phyloP scores from a whole-genome alignment of 2,113 vertebrate genomes.

The Phylloscopus trochilus region DNA sequence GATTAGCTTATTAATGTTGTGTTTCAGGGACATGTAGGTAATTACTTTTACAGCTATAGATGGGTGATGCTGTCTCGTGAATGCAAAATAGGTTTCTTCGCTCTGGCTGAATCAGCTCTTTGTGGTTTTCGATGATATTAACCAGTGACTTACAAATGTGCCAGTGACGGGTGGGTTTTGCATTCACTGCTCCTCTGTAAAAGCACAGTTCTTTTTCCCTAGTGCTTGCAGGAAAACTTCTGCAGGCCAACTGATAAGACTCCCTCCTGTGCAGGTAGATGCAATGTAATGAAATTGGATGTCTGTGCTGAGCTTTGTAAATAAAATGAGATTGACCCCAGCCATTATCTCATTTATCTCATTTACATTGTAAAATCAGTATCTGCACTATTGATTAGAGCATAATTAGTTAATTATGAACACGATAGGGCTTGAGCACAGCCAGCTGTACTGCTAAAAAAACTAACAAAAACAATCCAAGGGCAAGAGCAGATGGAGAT shows the following conservation, averaged over 20 bases:
- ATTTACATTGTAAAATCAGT: constrained; percentile 84
- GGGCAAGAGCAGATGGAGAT: constrained; percentile 71
- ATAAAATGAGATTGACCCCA: constrained; percentile 78
- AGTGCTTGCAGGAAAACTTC: constrained; percentile 37
- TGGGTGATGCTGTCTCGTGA: constrained; percentile 7
- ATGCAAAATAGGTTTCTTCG: constrained; percentile 52
- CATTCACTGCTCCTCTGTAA: constrained; percentile 12
- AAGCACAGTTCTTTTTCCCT: constrained; percentile 11
- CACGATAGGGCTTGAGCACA: constrained; percentile 53
- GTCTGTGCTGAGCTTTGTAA: constrained; percentile 67
- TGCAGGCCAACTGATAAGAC: constrained; percentile 70
- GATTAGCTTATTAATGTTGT: constrained; percentile 65
- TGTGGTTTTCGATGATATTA: constrained; percentile 29
- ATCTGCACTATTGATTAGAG: constrained; percentile 84
- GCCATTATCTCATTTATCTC: constrained; percentile 82
- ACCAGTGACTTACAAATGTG: constrained; percentile 49
- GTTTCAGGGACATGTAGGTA: constrained; percentile 55
- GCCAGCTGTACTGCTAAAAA: constrained; percentile 55
- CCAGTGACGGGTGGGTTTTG: constrained; percentile 9
- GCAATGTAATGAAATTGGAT: constrained; percentile 76
- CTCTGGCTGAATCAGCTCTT: constrained; percentile 51
- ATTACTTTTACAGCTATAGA: constrained; percentile 62
- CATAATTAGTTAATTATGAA: constrained; percentile 86
- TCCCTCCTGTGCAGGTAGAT: constrained; percentile 60
- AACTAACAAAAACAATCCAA: constrained; percentile 61